A percentile compares a stretch with the other conserved stretches of the same genome.
These are phyloP conservation scores for Epinephelus lanceolatus DNA, from an alignment of 2,113 vertebrate species.

Conservation along the genomic window DNA sequence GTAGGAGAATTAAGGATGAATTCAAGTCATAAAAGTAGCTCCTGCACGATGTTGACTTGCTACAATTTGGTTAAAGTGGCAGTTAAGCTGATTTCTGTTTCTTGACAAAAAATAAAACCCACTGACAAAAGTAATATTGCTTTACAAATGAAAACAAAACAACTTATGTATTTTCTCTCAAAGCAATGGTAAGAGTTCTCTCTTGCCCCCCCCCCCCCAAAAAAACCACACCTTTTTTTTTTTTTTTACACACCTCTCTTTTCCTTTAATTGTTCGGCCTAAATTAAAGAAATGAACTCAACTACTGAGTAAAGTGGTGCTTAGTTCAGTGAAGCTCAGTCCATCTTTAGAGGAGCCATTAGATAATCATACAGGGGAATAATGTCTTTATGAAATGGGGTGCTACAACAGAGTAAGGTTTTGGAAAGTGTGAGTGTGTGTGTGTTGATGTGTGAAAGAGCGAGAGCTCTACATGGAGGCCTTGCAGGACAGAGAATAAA, in stretches of 20 bases:
- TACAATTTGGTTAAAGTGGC: too few relatives aligned
- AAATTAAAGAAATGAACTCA: slow-evolving; percentile 50
- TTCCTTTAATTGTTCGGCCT: slow-evolving; percentile 22
- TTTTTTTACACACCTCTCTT: not conserved
- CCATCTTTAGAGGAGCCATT: slow-evolving; percentile 53
- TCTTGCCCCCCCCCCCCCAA: not conserved
- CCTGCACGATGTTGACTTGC: not conserved
- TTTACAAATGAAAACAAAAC: not conserved
- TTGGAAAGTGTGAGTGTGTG: slow-evolving; percentile 16
- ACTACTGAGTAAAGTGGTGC: slow-evolving; percentile 58
- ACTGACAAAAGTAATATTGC: slow-evolving; percentile 2
- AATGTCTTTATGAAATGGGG: slow-evolving; percentile 55
- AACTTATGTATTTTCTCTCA: slow-evolving; percentile 11
- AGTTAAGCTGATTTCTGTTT: not conserved
- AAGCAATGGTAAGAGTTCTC: not conserved
- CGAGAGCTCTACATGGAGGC: not conserved
- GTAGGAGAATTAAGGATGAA: not conserved
- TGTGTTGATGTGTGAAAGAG: slow-evolving; percentile 28
- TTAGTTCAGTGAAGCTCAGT: slow-evolving; percentile 64
- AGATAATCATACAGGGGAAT: slow-evolving; percentile 60
- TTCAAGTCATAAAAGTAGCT: not conserved
- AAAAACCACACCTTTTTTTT: not conserved
- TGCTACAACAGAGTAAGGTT: slow-evolving; percentile 31
- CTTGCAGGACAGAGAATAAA: slow-evolving; percentile 13
- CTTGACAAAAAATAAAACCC: not conserved